phyloP scores from a whole-genome alignment of 2,113 vertebrate genomes.

The Raphicerus campestris region DNA sequence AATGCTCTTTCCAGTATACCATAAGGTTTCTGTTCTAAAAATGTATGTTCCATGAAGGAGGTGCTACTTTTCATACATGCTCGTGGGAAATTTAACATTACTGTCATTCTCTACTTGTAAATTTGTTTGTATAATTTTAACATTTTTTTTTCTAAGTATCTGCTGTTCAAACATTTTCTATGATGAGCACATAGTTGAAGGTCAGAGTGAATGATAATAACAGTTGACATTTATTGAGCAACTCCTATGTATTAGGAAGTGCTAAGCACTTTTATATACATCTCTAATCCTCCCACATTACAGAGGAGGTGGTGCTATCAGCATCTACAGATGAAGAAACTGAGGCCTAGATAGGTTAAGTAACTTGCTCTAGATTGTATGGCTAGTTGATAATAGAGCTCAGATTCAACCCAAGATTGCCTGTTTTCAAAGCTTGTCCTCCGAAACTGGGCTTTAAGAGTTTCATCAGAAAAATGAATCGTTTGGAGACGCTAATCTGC shows the following conservation, averaged over 20 bases:
- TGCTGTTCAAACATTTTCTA: neutral
- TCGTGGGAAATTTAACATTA: slow-evolving; percentile 39
- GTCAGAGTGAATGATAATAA: neutral
- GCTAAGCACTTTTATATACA: neutral
- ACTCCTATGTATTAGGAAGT: neutral
- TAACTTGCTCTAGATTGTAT: neutral
- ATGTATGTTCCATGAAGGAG: slow-evolving; percentile 21
- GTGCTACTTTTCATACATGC: slow-evolving; percentile 42
- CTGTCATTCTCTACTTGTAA: neutral
- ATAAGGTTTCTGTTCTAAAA: slow-evolving; percentile 61
- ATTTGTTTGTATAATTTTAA: slow-evolving; percentile 13
- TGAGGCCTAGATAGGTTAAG: neutral
- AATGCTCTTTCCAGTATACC: slow-evolving; percentile 7
- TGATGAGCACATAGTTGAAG: neutral
- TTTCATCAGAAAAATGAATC: slow-evolving; percentile 20
- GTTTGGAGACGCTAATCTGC: neutral
- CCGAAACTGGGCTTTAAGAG: neutral
- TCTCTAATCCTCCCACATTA: neutral
- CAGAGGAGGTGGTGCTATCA: slow-evolving; percentile 18
- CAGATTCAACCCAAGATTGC: neutral
- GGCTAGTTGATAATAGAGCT: neutral
- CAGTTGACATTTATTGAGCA: slow-evolving; percentile 10
- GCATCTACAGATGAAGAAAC: slow-evolving; percentile 10
- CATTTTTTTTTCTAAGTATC: neutral
- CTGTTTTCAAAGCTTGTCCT: slow-evolving; percentile 20